Base-by-base conservation (phyloP, 2,888 invertebrate genomes). In the Pandemis cinnamomeana region DNA sequence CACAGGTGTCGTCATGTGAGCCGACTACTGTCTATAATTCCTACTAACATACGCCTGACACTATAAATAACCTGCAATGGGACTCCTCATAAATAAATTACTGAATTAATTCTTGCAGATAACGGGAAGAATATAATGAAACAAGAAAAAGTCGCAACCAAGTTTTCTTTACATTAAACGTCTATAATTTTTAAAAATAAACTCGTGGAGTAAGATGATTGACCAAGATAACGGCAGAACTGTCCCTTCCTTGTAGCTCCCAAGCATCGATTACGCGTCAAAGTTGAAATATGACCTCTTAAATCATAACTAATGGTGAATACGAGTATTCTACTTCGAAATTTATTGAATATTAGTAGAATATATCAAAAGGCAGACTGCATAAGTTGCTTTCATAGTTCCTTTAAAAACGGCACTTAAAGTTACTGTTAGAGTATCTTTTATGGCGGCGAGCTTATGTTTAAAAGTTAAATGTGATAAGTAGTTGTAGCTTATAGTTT, bases 301-400 rank as follows among this genome's bases (percentile, higher is more conserved):
- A 91, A 91, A 91, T 91, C 91, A 91, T 86, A 87, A 85, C 89
- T 90, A 91, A 91, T 89, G 90, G 88, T 88, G 89, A 90, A 87
- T 89, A 90, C 89, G 90, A 90, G 90, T 91, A 91, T 89, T 91
- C 88, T 89, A 85, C 81, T 83, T 82, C 81, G 79, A 84, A 90
- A 91, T 90, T 91, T 91, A 91, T 90, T 84, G 84, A 84, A 84
- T 80, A 84, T 85, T 87, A 86, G 87, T 84, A 83, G 83, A 86
- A 88, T 88, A 89, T 85, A 88, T 89, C 86, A 89, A 87, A 85
- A 86, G 84, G 82, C 81, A 83, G 75, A 74, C 71, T 73, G 82
- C 81, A 80, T 79, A 80, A 84, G 85, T 87, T 82, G 81, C 82
- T 80, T 83, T 81, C 82, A 80, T 80, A 81, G 73, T 70, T 67